Base-by-base conservation (phyloP, 2,113 vertebrate species). In the Catharus minimus region DNA sequence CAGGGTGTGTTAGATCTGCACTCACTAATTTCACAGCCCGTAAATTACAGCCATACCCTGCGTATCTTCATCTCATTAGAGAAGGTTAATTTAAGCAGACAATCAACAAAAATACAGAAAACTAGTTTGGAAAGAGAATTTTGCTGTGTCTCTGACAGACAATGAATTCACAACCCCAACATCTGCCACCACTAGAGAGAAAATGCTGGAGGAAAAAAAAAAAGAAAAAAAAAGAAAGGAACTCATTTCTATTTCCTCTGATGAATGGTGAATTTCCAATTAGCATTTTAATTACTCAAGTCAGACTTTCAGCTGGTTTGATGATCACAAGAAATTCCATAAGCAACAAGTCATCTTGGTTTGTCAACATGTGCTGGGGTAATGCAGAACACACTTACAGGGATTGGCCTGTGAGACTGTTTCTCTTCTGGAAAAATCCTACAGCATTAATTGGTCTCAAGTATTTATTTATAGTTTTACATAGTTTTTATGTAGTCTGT, bases 201-300 rank as follows among this genome's bases (percentile, higher is more conserved):
- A 97, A 96, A 96, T 56, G 76, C 92, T 94, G 81, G 49, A 76
- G 56, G 15, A 10, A 66, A 90, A 73, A 88, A 39, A 50, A 74
- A 71, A 26, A 41, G 9, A 4, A 11, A 4, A 47, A n/a, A 43
- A 85, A 75, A 67, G 68, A 90, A 95, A 93, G 50, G 75, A 92
- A 95, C 73, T 96, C 92, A 82, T 68, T 95, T 95, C 24, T 49
- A 61, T 95, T 96, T 96, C n/a, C 80, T 95, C 88, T 97, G 97
- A 97, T 97, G 95, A 97, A 96, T 89, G 88, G 92, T 95, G 89
- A 96, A 97, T 96, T 97, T 97, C 84, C 92, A 97, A 97, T 98
- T 97, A 98, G 94, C 94, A 95, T 97, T 97, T 97, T 97, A 97
- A 97, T 97, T 97, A 97, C 95, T 97, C 93, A 96, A 96, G 72